Base-by-base conservation (phyloP, 2,797 vertebrate genomes). In the Thaleichthys pacificus region DNA sequence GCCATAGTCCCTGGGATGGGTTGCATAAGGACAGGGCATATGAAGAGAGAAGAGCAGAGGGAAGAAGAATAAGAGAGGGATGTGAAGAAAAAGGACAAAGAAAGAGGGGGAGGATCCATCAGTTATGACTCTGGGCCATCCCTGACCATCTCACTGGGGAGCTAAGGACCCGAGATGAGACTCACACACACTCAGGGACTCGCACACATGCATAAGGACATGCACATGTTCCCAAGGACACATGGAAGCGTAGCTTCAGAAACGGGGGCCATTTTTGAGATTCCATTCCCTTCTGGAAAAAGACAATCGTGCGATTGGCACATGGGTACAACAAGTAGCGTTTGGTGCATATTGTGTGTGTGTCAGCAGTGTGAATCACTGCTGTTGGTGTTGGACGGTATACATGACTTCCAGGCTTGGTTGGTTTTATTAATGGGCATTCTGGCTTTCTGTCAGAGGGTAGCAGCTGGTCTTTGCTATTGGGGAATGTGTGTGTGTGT, bases 361-460 rank as follows among this genome's bases (percentile, higher is more conserved):
- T 28, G 22, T 14, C 22, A 61, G 58, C 24, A 24, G 24, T 28
- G 3, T 22, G 12, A 47, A 12, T 47, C 42, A 47, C 42, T 47
- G 42, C 42, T 47, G 42, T 64, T 66, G 56, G 60, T 66, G 54
- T 54, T 26, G 6, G 22, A 54, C 38, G 32, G 54, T n/a, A 32
- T 51, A 62, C 54, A 72, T 30, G 73, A 64, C 62, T 61, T 38
- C 17, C 24, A 65, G 28, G 72, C 62, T 66, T 32, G 72, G 61
- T 75, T 76, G 21, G 67, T 75, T 80, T 71, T 82, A 79, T 85
- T 83, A 83, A 85, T 81, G 82, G 72, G 64, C 38, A 72, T 67
- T 28, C 80, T 83, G 84, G 82, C 84, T 72, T 32, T 22, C 6
- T 26, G 38, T 47, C 56, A n/a, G 35, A n/a, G 38, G 11, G 19